Evolutionary conservation across 1,140 invertebrate genomes (phyloP), one percentile per base, ranked within the genome.

Genomic region (Drosophila dunni): DNA sequence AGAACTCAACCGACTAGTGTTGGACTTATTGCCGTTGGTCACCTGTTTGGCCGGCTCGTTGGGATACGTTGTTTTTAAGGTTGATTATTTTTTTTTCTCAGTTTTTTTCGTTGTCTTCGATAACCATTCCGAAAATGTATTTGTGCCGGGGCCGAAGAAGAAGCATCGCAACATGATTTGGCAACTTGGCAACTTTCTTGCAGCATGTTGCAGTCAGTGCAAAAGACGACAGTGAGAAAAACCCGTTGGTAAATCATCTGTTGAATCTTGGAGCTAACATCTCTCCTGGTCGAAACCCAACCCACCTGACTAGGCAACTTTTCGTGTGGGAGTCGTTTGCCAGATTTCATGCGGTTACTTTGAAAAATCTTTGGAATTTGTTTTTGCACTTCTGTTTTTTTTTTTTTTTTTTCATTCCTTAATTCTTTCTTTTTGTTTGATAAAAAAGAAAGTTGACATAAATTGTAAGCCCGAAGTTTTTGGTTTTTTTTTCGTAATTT

Each of bases 371-470:
- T 80, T 89, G 76, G 84, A 80, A 83, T 89, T 73, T 77, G 72
- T 78, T 60, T 46, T 11, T 66, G 53, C 36, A 36, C 24, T 50
- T 51, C 15, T 44, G 45, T 38, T 51, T 66, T 29, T 65, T 79
- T 64, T 33, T 66, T 44, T 50, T 38, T 51, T 66, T 29, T 65
- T 79, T 79, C 72, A 64, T 71, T 64, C 66, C 56, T 77, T 76
- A 74, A 70, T 83, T 88, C 80, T 81, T 88, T 86, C 68, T 74
- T 89, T 82, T 82, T 88, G 83, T 83, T 88, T 89, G 79, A 88
- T 88, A 79, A 88, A 86, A 79, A 88, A 89, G 83, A 88, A 88
- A 88, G 83, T 88, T 88, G 79, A 88, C 83, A 86, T 86, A 88
- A 88, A 88, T 88, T 88, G 76, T 83, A 72, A 44, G 46, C 56